These are phyloP conservation scores for Corvus cornix DNA, from an alignment of 2,113 vertebrate genomes.

Conservation along the genomic window DNA sequence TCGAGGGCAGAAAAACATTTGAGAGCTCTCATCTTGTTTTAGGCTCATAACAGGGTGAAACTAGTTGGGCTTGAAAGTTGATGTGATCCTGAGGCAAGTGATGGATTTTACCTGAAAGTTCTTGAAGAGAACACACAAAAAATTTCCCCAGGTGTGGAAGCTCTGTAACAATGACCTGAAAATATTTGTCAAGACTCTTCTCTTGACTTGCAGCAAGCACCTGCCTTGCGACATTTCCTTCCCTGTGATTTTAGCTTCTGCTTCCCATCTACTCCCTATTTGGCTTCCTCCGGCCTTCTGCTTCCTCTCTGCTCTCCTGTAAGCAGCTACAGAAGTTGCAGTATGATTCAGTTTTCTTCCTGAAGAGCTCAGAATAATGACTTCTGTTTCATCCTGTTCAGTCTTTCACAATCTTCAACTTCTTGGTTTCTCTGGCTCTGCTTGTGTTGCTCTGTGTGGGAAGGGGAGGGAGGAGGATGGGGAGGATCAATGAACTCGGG, in stretches of 20 bases:
- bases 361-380: conserved; percentile 16
- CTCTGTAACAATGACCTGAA: not conserved
- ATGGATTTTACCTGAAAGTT: not conserved
- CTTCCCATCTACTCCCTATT: not conserved
- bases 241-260: not conserved
- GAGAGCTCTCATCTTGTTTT: not conserved
- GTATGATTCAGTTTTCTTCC: conserved; percentile 27
- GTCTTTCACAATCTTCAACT: not conserved
- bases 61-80: not conserved
- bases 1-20: not conserved
- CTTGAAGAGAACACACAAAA: not conserved
- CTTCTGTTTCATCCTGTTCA: not conserved
- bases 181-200: not conserved
- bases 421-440: not conserved
- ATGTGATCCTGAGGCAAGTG: not conserved
- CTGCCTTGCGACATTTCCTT: not conserved
- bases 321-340: not conserved
- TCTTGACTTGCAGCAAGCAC: not conserved
- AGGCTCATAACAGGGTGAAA: not conserved
- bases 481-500: rapidly evolving
- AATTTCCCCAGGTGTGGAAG: not conserved
- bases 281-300: not conserved
- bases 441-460: not conserved
- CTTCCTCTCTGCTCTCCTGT: conserved; percentile 18
- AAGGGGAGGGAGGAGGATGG: not conserved